Evolutionary conservation across 37 sponge, comb jelly and placozoan species (phyloP), one percentile per base, ranked within the genome.

Genomic region (Chondrosia reniformis): DNA sequence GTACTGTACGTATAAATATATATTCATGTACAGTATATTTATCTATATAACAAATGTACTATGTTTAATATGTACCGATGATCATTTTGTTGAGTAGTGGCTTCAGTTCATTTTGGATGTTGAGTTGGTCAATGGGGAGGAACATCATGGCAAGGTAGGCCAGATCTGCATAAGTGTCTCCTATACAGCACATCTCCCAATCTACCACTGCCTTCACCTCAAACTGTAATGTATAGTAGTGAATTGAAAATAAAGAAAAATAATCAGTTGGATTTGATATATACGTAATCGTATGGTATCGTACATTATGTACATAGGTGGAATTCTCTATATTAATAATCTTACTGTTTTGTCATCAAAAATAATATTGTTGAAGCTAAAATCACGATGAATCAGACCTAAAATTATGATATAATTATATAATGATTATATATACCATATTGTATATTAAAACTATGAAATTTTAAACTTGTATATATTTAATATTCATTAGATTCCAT

Each of bases 171-270:
- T 43, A 1, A 40, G 72, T 41, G 9, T 69, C 72, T 1, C 72
- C 72, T 1, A 69, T 1, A 69, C 6, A 4, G 36, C 72, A 69
- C 40, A 69, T 39, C 36, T 69, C 72, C 72, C 72, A 69, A 40
- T 69, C 72, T 24, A 69, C 5, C 32, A 69, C 22, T 34, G 72
- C 72, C 10, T 40, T 69, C 44, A 69, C 22, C 24, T 69, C 42
- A 44, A 69, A 39, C 72, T 69, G 61, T 25, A 32, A 31, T 8
- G 32, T 66, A 32, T 37, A 69, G 33, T 28, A 64, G 34, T 21
- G 31, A 64, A 12, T 49, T 19, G 15, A 10, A 64, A 64, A 64
- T 4, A 10, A 21, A 64, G 36, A 6, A 6, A 2, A 8, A 6
- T 28, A 56, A 2, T 2, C 9, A 28, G n/a, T 6, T 17, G 17